phyloP scores from a whole-genome alignment of 2,888 invertebrate species.

The Labia minor region DNA sequence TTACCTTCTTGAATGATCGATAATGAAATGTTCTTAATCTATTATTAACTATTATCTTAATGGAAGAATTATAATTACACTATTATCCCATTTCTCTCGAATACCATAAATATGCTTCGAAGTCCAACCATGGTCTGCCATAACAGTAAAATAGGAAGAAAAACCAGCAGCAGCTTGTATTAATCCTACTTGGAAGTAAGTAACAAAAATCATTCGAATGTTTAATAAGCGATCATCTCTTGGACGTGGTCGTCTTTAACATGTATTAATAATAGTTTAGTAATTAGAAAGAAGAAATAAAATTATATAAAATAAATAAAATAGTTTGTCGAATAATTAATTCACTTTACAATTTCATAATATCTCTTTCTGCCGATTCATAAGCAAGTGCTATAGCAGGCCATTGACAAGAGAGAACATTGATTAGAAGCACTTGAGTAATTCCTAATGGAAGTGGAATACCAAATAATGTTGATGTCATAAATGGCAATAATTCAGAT shows the following conservation, averaged over 20 bases:
- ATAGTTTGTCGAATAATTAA: no score
- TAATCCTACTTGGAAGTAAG: constrained; percentile 22
- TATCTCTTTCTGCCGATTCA: constrained; percentile 25
- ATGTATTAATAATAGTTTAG: neutral
- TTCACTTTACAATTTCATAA: constrained; percentile 23
- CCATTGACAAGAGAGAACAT: constrained; percentile 39
- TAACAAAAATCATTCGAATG: constrained; percentile 19
- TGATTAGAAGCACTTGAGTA: constrained; percentile 42
- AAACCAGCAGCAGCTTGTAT: constrained; percentile 22
- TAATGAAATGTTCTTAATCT: no score
- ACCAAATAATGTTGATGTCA: constrained; percentile 37
- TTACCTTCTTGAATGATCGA: no score
- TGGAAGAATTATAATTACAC: neutral
- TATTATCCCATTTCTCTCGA: constrained; percentile 17
- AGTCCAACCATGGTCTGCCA: constrained; percentile 22
- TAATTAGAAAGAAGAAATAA: no score
- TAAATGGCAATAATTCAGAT: constrained; percentile 41
- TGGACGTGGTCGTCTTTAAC: constrained; percentile 20
- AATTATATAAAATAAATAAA: no score
- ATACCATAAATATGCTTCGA: constrained; percentile 9
- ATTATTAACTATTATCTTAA: no score
- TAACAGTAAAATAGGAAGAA: constrained; percentile 21
- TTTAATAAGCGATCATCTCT: constrained; percentile 21
- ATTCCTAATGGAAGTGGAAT: constrained; percentile 42
- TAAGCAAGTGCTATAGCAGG: constrained; percentile 26